Evolutionary conservation across 2,888 invertebrate genomes (phyloP).

Genomic region (Oscheius sp.): DNA sequence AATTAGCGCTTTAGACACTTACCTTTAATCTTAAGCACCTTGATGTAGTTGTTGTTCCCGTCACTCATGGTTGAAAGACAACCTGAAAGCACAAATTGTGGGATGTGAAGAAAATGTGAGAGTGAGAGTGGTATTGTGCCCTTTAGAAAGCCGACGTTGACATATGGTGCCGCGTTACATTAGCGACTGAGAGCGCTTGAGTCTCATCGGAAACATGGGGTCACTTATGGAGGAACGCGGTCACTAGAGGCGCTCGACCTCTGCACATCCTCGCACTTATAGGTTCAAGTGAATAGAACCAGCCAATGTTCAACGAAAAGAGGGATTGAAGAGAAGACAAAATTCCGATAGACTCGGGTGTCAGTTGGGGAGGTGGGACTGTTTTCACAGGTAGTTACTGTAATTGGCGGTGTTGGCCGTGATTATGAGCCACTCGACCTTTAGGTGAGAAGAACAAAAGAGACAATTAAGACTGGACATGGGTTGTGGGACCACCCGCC

Average conservation of each 20-base stretch:
- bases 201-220: slow-evolving; percentile 35
- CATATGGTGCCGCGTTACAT: slow-evolving; percentile 34
- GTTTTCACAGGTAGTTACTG: slow-evolving; percentile 33
- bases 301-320: slow-evolving; percentile 2
- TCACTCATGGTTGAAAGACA: not conserved
- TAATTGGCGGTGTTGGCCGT: slow-evolving; percentile 33
- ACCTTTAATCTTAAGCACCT: slow-evolving; percentile 34
- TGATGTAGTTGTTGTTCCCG: slow-evolving; percentile 18
- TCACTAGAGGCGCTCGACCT: slow-evolving; percentile 37
- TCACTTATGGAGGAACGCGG: slow-evolving; percentile 36
- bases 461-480: slow-evolving; percentile 24
- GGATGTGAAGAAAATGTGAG: not conserved
- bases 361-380: slow-evolving; percentile 16
- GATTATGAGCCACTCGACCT: slow-evolving; percentile 35
- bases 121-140: slow-evolving; percentile 15
- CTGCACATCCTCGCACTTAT: slow-evolving; percentile 16
- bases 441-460: slow-evolving; percentile 13
- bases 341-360: not conserved
- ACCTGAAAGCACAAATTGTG: not conserved
- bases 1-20: too few species aligned
- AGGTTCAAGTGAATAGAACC: not conserved
- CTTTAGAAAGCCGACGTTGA: slow-evolving; percentile 12
- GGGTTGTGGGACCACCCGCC: not conserved
- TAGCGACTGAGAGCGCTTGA: slow-evolving; percentile 32
- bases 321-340: not conserved